Evolutionary conservation across 2,113 vertebrate species (phyloP).

Genomic region (Peromyscus polionotus): DNA sequence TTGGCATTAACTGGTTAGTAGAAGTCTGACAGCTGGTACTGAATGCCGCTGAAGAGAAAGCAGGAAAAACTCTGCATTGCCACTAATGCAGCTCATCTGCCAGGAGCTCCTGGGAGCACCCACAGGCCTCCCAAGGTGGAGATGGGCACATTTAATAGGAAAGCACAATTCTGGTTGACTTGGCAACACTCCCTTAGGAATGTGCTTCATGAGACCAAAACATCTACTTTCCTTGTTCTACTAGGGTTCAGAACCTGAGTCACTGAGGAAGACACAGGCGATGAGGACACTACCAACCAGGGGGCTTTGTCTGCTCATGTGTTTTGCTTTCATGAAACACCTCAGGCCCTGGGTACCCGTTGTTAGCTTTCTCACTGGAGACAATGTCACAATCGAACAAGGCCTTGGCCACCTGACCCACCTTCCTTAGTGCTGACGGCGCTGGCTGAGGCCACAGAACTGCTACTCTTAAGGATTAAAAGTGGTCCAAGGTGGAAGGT

Average conservation of each 20-base stretch:
- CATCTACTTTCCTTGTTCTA: background rate
- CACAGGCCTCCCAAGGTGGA: slow-evolving; percentile 1
- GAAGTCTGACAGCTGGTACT: slow-evolving; percentile 3
- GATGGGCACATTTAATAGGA: background rate
- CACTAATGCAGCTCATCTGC: background rate
- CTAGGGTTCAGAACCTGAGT: background rate
- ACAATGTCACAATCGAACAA: background rate
- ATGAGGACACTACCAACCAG: background rate
- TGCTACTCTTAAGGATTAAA: background rate
- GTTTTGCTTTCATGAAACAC: background rate
- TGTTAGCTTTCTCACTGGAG: background rate
- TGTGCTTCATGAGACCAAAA: background rate
- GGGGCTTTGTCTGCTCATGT: too few relatives aligned
- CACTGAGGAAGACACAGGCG: background rate
- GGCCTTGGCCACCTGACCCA: background rate
- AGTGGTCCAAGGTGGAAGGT: background rate
- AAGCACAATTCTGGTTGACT: slow-evolving; percentile 40
- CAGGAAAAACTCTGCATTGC: background rate
- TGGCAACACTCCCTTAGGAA: slow-evolving; percentile 62
- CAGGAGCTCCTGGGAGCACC: slow-evolving; percentile 35
- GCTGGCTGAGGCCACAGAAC: background rate
- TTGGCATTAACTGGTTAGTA: background rate
- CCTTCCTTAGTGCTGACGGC: background rate
- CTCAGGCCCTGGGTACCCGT: background rate
- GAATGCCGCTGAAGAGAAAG: background rate